phyloP scores from a whole-genome alignment of 92 coral and sea anemone species.

The Epizoanthus stellaris region DNA sequence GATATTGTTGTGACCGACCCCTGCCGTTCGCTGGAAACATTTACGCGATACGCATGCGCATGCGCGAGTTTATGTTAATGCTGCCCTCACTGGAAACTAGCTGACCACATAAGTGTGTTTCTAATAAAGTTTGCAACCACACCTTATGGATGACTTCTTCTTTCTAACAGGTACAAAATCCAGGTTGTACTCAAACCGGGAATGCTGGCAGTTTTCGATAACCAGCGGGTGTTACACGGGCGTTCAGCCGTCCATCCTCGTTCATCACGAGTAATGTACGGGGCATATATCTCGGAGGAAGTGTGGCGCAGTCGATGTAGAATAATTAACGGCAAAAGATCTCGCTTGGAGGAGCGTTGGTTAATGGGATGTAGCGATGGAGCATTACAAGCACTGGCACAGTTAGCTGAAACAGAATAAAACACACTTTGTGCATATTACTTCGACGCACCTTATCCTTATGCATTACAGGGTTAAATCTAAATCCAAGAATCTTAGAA shows the following conservation, averaged over 20 bases:
- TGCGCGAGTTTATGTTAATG: no score
- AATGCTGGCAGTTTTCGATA: slow-evolving; percentile 27
- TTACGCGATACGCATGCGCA: no score
- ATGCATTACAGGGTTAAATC: no score
- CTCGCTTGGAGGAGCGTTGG: slow-evolving; percentile 26
- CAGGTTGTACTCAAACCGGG: slow-evolving; percentile 29
- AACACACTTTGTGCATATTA: background rate
- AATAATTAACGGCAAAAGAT: slow-evolving; percentile 14
- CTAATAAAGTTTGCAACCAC: no score
- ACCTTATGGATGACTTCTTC: background rate
- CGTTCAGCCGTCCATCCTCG: slow-evolving; percentile 37
- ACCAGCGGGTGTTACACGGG: slow-evolving; percentile 26
- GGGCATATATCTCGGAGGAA: slow-evolving; percentile 37
- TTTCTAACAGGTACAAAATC: slow-evolving; percentile 16
- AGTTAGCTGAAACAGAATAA: slow-evolving; percentile 23
- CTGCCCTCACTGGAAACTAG: background rate
- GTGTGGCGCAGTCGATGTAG: slow-evolving; percentile 45
- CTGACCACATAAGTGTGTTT: background rate
- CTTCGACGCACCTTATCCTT: no score
- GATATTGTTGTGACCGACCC: no score
- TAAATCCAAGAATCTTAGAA: no score
- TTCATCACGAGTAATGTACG: slow-evolving; percentile 39
- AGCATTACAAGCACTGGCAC: slow-evolving; percentile 25
- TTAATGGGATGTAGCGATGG: slow-evolving; percentile 25
- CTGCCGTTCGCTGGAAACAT: no score